Evolutionary conservation across 2,888 invertebrate species (phyloP).

Genomic region (Ctena decussata): DNA sequence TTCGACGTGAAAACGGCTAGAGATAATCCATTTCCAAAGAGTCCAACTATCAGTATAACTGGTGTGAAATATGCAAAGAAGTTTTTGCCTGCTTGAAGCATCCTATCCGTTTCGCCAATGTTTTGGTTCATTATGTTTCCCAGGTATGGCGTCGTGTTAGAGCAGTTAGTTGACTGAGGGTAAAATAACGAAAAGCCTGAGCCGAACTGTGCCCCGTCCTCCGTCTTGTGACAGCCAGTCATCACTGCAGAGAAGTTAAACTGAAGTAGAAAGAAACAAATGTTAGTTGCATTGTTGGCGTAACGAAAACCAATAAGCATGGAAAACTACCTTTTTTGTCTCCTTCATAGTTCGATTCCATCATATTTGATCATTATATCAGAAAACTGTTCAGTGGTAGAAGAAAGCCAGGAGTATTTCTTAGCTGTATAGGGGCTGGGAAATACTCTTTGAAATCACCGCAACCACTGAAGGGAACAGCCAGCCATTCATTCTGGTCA

Average conservation of each 20-base stretch:
- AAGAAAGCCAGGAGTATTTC: no score
- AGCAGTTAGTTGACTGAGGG: background rate
- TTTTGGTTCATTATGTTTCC: background rate
- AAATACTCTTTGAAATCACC: no score
- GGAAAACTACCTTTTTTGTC: no score
- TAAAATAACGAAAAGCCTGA: background rate
- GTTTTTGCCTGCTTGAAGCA: conserved; percentile 40
- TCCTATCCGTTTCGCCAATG: background rate
- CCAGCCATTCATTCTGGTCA: no score
- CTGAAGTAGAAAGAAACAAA: background rate
- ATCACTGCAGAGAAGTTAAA: background rate
- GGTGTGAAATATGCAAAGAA: conserved; percentile 91
- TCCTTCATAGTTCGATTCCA: no score
- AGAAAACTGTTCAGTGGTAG: no score
- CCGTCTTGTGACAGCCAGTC: background rate
- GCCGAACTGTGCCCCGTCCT: background rate
- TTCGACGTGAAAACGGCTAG: conserved; percentile 93
- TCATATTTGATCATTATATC: no score
- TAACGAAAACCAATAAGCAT: no score
- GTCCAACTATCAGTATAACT: conserved; percentile 91
- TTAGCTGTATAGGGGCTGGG: no score
- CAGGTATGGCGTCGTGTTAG: background rate
- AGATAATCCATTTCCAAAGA: conserved; percentile 92
- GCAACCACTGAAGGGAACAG: no score
- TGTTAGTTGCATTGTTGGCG: no score